These are phyloP conservation scores for Sipha maydis DNA, from an alignment of 2,888 invertebrate genomes.

Conservation along the genomic window DNA sequence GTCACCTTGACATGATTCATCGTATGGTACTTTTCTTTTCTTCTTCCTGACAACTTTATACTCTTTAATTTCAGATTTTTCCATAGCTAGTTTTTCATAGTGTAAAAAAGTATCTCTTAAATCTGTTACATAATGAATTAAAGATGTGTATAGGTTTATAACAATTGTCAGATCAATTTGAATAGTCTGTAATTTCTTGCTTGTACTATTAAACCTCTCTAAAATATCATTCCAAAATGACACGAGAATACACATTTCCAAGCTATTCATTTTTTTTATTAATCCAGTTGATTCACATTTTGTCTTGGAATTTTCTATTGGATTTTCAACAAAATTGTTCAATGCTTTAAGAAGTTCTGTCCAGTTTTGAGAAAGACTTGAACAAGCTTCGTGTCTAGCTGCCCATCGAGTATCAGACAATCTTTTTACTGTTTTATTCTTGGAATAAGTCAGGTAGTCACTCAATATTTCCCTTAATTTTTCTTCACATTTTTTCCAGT, in stretches of 20 bases:
- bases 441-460: constrained; percentile 16
- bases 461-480: not conserved
- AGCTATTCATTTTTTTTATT: constrained; percentile 20
- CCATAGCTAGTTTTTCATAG: too few relatives aligned
- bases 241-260: constrained; percentile 61
- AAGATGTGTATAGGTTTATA: constrained; percentile 54
- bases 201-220: constrained; percentile 50
- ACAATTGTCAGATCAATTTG: constrained; percentile 58
- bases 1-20: too few relatives aligned
- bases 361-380: not conserved
- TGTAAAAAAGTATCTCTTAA: too few relatives aligned
- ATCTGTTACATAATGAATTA: too few relatives aligned
- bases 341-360: constrained; percentile 1
- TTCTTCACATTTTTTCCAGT: too few relatives aligned
- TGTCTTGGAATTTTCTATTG: constrained; percentile 58
- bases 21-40: too few relatives aligned
- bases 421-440: constrained; percentile 23
- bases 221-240: constrained; percentile 63
- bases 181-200: constrained; percentile 54
- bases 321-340: constrained; percentile 53
- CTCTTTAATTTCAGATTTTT: too few relatives aligned
- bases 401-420: constrained; percentile 3
- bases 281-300: constrained; percentile 46
- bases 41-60: too few relatives aligned
- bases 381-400: constrained; percentile 9